Conservation (phyloP, 2,797 vertebrate species). For the Acanthornis magna region DNA sequence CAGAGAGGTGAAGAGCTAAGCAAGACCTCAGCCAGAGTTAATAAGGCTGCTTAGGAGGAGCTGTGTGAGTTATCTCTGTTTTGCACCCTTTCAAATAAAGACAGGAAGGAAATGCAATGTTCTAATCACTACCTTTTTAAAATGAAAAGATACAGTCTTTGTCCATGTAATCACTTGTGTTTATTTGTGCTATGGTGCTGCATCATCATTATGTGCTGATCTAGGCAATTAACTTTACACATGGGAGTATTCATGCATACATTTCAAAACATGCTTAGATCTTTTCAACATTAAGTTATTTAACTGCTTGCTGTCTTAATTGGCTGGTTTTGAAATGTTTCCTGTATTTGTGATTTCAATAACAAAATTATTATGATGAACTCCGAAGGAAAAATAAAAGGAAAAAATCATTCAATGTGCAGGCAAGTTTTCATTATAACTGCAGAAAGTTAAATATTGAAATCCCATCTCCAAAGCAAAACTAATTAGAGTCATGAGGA, state of each 20-base stretch:
- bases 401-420: not conserved
- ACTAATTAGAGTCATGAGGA: not conserved
- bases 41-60: not conserved
- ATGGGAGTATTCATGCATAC: not conserved
- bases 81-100: not conserved
- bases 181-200: not conserved
- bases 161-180: not conserved
- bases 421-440: not conserved
- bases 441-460: conserved; percentile 1
- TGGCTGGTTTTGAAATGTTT: not conserved
- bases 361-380: not conserved
- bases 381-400: not conserved
- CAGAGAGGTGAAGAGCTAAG: not conserved
- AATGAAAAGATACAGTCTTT: not conserved
- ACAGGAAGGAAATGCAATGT: not conserved
- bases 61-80: not conserved
- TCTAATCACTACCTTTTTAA: not conserved
- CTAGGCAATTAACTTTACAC: conserved; percentile 24
- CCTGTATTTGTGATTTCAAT: not conserved
- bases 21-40: not conserved
- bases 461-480: not conserved
- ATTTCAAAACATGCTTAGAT: conserved; percentile 3
- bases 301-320: not conserved
- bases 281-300: not conserved
- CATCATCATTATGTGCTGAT: conserved; percentile 16